Evolutionary conservation across 2,113 vertebrate species (phyloP), one percentile per base, ranked within the genome.

Genomic region (Petrocephalus zakoni): DNA sequence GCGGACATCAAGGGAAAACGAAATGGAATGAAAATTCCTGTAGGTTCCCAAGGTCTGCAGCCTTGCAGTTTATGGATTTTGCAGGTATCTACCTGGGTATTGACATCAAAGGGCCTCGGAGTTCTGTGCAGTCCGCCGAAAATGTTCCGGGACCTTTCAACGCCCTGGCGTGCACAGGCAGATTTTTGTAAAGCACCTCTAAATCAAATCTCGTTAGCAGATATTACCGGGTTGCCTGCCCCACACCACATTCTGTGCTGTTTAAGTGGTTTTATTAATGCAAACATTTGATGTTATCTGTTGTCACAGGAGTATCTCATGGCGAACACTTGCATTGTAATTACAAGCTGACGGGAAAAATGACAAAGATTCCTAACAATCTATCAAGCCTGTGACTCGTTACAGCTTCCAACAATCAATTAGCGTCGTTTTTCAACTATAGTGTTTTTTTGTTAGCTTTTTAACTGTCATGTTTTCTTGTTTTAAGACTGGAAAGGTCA

Each of bases 11-110:
- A 47, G 88, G 78, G 2, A 55, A 34, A 55, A 85, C 55, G 51
- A 7, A n/a, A 53, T 25, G 10, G 84, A 55, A 52, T 55, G 49
- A 25, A 25, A 34, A 55, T 6, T n/a, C 51, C 51, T 4, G 51
- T 55, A 52, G 46, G 19, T 85, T 13, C 7, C 4, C 21, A 22
- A 61, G 58, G 81, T 83, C 42, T 83, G 7, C 46, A n/a, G 37
- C 81, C 81, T 83, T 49, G 46, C 78, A 83, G 17, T 83, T 83
- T 83, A 47, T 83, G 81, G 19, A 83, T 51, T 9, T 83, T 83
- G 22, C 81, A 49, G 42, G 21, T n/a, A 82, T 49, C 37, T 82
- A 83, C 8, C 10, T 83, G 11, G 81, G 81, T 49, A 49, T 49
- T 37, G 1, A 49, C 81, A 83, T 83, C 81, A 83, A 83, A 83